These are phyloP conservation scores for Sarcophaga peregrina DNA, from an alignment of 1,140 invertebrate species.

Conservation along the genomic window DNA sequence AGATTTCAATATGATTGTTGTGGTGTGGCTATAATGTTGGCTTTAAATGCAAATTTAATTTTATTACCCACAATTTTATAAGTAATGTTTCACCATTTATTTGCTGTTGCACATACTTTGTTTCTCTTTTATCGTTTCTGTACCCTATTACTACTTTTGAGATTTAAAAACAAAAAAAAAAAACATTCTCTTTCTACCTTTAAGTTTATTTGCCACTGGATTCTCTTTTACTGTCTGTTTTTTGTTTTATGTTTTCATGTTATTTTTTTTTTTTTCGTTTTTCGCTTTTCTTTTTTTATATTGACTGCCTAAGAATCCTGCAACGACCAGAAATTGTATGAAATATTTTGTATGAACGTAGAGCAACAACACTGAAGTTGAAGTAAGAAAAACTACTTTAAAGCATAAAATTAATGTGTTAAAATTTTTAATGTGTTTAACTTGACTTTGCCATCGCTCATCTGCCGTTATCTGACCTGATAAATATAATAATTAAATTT, in stretches of 20 bases:
- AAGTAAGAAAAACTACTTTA: conserved; percentile 18
- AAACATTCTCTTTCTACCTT: too few relatives aligned
- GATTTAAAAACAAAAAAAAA: too few relatives aligned
- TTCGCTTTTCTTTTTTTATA: neutral
- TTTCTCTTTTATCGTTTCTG: neutral
- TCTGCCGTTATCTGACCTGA: conserved; percentile 26
- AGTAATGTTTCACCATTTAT: conserved; percentile 21
- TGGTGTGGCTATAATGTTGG: neutral
- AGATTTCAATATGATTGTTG: neutral
- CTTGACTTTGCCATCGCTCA: conserved; percentile 26
- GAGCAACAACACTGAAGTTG: neutral
- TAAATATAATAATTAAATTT: conserved; percentile 28
- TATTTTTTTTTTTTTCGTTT: too few relatives aligned
- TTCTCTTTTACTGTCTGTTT: conserved; percentile 11
- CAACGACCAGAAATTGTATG: neutral
- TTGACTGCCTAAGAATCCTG: neutral
- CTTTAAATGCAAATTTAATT: conserved; percentile 21
- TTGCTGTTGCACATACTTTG: neutral
- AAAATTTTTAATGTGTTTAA: conserved; percentile 25
- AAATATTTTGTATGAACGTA: neutral
- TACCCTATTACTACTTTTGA: too few relatives aligned
- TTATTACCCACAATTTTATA: conserved; percentile 27
- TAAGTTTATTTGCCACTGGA: too few relatives aligned
- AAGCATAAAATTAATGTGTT: conserved; percentile 22
- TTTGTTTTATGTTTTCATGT: neutral